Base-by-base conservation (phyloP, 2,888 invertebrate genomes). In the Stegophylla sp. region DNA sequence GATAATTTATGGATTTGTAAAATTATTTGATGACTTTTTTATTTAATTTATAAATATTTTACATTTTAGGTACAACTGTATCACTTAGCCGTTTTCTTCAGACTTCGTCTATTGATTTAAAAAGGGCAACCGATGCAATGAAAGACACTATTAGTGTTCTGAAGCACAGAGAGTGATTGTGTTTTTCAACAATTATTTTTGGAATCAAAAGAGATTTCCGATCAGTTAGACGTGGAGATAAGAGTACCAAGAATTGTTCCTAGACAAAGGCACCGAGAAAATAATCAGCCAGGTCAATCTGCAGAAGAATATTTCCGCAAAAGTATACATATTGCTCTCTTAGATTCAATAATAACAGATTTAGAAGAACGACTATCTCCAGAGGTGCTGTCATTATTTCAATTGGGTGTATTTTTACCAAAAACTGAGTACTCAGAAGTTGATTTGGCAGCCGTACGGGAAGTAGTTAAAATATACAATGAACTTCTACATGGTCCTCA, bases 31-130 rank as follows among this genome's bases (percentile, higher is more conserved):
- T 63, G 34, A 63, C 10, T 63, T 12, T 3, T 63, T n/a, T 3
- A 17, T 63, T 63, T 28, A 63, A 34, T 15, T 61, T 34, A 61
- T 61, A 7, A 61, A 61, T 61, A 61, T 28, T 61, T 61, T 61
- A 26, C 26, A 61, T 61, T 61, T 61, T 28, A 28, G 61, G 61
- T 9, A 61, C 61, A 61, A 61, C 61, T 17, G 61, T 61, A 15
- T 61, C 61, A 61, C 61, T 61, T 61, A 61, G 61, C 61, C 15
- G 61, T 61, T 61, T 61, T 61, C 61, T 61, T 61, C 28, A 61
- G 61, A 61, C 61, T 61, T 61, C 61, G 61, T 61, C 61, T 17
- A 61, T 61, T 61, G 17, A 61, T 26, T 61, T 28, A 9, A 61
- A 61, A 61, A 61, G 28, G 61, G 61, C 61, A 28, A 61, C 61